Evolutionary conservation across 2,797 vertebrate genomes (phyloP).

Genomic region (Chrysocyon brachyurus): DNA sequence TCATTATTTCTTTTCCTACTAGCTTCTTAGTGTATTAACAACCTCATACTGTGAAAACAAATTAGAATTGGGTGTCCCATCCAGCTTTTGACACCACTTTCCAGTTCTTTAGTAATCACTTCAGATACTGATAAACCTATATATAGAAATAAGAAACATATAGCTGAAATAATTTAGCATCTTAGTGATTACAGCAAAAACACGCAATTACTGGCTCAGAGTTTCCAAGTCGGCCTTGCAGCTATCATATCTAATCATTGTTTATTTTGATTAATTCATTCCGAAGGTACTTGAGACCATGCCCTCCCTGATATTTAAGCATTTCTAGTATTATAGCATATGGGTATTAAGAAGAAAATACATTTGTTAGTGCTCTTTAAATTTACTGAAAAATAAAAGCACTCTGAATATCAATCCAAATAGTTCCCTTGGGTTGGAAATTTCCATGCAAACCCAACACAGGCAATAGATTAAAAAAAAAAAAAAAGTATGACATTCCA

Average conservation of each 20-base stretch:
- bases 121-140: slow-evolving; percentile 74
- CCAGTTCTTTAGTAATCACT: slow-evolving; percentile 73
- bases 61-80: slow-evolving; percentile 67
- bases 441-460: slow-evolving; percentile 64
- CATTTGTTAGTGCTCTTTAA: background rate
- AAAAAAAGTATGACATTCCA: slow-evolving; percentile 13
- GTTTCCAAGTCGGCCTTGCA: slow-evolving; percentile 33
- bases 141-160: slow-evolving; percentile 70
- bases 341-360: slow-evolving; percentile 38
- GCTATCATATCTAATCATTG: slow-evolving; percentile 61
- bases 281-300: slow-evolving; percentile 59
- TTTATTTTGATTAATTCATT: slow-evolving; percentile 69
- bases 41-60: slow-evolving; percentile 79
- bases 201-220: slow-evolving; percentile 55
- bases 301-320: background rate
- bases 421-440: slow-evolving; percentile 3
- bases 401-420: slow-evolving; percentile 22
- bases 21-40: slow-evolving; percentile 77
- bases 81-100: slow-evolving; percentile 73
- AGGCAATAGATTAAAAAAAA: background rate
- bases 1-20: slow-evolving; percentile 74
- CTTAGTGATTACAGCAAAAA: slow-evolving; percentile 72
- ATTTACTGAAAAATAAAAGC: background rate
- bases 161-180: slow-evolving; percentile 77
- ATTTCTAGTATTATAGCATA: slow-evolving; percentile 37